Conservation (phyloP, 2,113 vertebrate genomes). For the Poicephalus meyeri region DNA sequence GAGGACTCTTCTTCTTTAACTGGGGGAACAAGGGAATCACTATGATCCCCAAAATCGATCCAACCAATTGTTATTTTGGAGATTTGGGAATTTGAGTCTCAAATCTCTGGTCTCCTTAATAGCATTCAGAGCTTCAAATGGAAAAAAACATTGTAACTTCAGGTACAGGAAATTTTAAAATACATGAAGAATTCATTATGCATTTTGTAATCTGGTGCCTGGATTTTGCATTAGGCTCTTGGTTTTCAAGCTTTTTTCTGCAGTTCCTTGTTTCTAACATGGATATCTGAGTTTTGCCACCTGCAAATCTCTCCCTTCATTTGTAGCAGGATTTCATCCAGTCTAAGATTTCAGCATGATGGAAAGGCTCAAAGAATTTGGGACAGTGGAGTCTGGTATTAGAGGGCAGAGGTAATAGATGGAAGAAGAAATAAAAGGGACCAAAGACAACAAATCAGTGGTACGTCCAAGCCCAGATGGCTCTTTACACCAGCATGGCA, state of each 20-base stretch:
- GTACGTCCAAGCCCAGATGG: neutral
- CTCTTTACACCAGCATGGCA: neutral
- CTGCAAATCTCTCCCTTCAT: neutral
- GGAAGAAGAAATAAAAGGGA: neutral
- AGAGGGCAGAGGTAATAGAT: neutral
- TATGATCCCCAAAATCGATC: neutral
- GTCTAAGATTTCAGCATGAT: neutral
- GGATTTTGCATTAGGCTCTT: accelerated
- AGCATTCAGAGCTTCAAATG: neutral
- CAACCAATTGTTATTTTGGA: neutral
- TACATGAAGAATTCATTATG: neutral
- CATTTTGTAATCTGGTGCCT: neutral
- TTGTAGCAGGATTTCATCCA: neutral
- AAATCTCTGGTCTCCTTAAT: neutral
- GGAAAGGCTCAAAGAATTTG: neutral
- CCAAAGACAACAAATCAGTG: neutral
- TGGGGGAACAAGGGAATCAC: neutral
- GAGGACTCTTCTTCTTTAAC: neutral
- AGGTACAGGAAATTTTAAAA: neutral
- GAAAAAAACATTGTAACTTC: neutral
- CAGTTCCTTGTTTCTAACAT: neutral
- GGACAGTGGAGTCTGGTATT: neutral
- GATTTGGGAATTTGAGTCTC: neutral
- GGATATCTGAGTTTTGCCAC: neutral
- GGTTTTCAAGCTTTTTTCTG: neutral